Evolutionary conservation across 2,888 invertebrate genomes (phyloP).

Genomic region (Ectropis crepuscularia): DNA sequence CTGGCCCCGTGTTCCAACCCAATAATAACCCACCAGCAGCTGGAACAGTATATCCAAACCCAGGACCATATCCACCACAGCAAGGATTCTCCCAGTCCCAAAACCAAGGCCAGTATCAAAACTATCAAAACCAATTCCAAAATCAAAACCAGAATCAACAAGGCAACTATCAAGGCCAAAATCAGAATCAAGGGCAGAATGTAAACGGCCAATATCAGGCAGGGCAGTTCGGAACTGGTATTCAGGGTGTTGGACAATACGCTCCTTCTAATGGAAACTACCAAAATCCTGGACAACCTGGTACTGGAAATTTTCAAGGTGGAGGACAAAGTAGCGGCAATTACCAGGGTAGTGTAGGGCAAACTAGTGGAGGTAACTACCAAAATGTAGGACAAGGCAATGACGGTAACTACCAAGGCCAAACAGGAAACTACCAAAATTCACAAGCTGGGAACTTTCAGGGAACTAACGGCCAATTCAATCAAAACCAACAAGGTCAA

Average conservation of each 20-base stretch:
- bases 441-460: conserved; percentile 25
- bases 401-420: conserved; percentile 9
- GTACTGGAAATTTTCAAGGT: conserved; percentile 28
- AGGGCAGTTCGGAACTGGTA: conserved; percentile 35
- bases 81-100: conserved; percentile 26
- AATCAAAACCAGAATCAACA: conserved; percentile 45
- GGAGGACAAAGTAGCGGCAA: conserved; percentile 14
- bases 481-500: conserved; percentile 37
- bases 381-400: conserved; percentile 21
- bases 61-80: conserved; percentile 35
- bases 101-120: conserved; percentile 37
- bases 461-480: conserved; percentile 22
- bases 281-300: conserved; percentile 5
- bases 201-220: conserved; percentile 40
- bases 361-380: conserved; percentile 14
- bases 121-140: conserved; percentile 34
- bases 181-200: conserved; percentile 45
- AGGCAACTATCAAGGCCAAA: conserved; percentile 43
- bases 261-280: conserved; percentile 23
- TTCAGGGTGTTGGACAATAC: conserved; percentile 30
- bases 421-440: conserved; percentile 34
- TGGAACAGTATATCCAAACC: conserved; percentile 15
- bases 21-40: conserved; percentile 6
- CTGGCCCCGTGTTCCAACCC: conserved; percentile 10
- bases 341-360: conserved; percentile 11